Evolutionary conservation across 2,113 vertebrate genomes (phyloP).

Genomic region (Hymenochirus boettgeri): DNA sequence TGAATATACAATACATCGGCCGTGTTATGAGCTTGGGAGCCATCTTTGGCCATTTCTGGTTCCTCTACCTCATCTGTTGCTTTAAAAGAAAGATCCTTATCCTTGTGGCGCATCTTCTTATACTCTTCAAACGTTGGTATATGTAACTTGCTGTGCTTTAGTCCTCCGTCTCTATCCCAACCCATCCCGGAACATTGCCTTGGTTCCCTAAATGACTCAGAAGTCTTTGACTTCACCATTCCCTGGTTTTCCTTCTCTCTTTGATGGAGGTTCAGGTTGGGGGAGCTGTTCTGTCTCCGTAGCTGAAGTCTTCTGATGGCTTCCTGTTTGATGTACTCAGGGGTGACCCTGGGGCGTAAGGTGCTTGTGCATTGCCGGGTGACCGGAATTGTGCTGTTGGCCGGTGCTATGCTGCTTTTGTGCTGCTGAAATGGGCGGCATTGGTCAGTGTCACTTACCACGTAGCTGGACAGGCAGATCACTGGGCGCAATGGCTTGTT

Average conservation of each 20-base stretch:
- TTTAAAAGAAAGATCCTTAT: slow-evolving; percentile 17
- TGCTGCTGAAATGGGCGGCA: slow-evolving; percentile 43
- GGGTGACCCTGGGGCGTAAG: slow-evolving; percentile 58
- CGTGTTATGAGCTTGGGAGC: too few species aligned
- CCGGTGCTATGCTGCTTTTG: slow-evolving; percentile 31
- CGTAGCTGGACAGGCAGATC: slow-evolving; percentile 44
- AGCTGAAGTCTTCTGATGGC: slow-evolving; percentile 71
- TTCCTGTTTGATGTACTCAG: slow-evolving; percentile 78
- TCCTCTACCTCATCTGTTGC: too few species aligned
- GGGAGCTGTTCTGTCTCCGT: slow-evolving; percentile 75
- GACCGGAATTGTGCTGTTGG: slow-evolving; percentile 33
- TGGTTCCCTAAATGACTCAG: slow-evolving; percentile 52
- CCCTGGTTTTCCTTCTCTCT: slow-evolving; percentile 46
- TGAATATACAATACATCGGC: too few species aligned
- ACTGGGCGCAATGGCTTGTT: slow-evolving; percentile 67
- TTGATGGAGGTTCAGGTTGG: slow-evolving; percentile 60
- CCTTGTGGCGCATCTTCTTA: slow-evolving; percentile 76
- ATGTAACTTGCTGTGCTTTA: slow-evolving; percentile 57
- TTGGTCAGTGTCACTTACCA: slow-evolving; percentile 43
- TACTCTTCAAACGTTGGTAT: slow-evolving; percentile 86
- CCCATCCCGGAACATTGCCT: slow-evolving; percentile 33
- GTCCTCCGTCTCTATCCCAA: background rate
- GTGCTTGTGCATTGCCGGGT: slow-evolving; percentile 45
- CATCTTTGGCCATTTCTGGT: too few species aligned
- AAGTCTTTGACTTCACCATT: slow-evolving; percentile 63